Conservation (phyloP, 2,888 invertebrate species). For the Troides oblongomaculatus region DNA sequence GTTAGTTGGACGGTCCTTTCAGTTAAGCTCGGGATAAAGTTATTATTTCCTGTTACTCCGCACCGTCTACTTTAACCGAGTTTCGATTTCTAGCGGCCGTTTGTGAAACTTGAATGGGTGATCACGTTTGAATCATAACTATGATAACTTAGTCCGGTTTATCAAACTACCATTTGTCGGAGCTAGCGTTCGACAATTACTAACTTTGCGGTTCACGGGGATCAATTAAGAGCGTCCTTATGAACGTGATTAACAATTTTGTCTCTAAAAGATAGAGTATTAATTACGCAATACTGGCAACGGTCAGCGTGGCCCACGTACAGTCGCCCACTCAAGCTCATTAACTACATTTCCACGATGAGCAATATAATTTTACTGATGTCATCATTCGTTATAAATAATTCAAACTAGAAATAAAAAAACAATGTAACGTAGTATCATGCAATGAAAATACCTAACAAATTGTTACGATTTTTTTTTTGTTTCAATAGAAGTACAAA, state of each 20-base stretch:
- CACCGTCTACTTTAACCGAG: constrained; percentile 72
- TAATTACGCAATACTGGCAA: constrained; percentile 16
- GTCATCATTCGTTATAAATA: constrained; percentile 22
- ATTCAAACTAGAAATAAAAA: constrained; percentile 13
- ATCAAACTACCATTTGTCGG: constrained; percentile 63
- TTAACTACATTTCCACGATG: constrained; percentile 23
- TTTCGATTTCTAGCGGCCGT: constrained; percentile 70
- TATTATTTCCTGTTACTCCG: constrained; percentile 77
- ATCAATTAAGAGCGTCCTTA: constrained; percentile 9
- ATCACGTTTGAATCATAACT: constrained; percentile 68
- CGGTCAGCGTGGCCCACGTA: constrained; percentile 26
- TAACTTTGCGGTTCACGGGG: constrained; percentile 31
- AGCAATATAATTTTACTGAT: constrained; percentile 7
- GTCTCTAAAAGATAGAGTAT: constrained; percentile 20
- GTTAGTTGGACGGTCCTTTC: constrained; percentile 73
- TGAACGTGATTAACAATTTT: constrained; percentile 11
- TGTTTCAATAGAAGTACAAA: no score
- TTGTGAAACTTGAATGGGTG: constrained; percentile 74
- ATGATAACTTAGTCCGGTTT: constrained; percentile 62
- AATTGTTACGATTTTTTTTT: not conserved
- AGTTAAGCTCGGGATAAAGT: constrained; percentile 74
- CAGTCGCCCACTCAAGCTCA: constrained; percentile 23
- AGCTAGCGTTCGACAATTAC: constrained; percentile 43
- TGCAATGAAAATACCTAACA: not conserved
- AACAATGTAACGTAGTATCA: not conserved